Evolutionary conservation across 2,797 vertebrate genomes (phyloP), one percentile per base, ranked within the genome.

Genomic region (Clarias fuscus): DNA sequence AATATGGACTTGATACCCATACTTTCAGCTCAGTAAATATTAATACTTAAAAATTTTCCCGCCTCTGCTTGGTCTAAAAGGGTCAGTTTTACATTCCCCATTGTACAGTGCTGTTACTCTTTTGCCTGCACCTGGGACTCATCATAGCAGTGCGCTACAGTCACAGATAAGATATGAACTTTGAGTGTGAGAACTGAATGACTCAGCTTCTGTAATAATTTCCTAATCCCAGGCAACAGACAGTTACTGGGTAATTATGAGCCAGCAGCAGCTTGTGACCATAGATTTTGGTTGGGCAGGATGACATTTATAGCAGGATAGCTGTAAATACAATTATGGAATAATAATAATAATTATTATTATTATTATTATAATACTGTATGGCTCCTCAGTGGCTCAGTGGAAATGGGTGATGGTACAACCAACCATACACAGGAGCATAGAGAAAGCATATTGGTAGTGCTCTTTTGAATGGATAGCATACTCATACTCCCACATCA

Each of bases 121-220:
- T 85, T 82, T 80, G 83, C 86, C 90, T 89, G 24, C 89, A 95
- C 93, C 87, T 95, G 86, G 94, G 94, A 56, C 90, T 96, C 88
- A 93, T 86, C 8, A 93, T 94, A 85, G 93, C 94, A 58, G 91
- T 94, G 76, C 85, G 88, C 85, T 94, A 94, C 33, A 95, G 94
- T 86, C 93, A 94, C 93, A 95, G 94, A 94, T 95, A 93, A 58
- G 89, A 68, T 24, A 67, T n/a, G 1, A 53, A 30, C 10, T 27
- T 14, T 83, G 48, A 87, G 67, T 67, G 61, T 30, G 77, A 33
- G 24, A 33, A 76, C 33, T n/a, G 27, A 6, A 4, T 81, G 71
- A 82, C 64, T 82, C n/a, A 24, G n/a, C 2, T 56, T 59, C 27
- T 65, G 22, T 77, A n/a, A 75, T 56, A 77, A 37, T 37, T 7